Evolutionary conservation across 2,113 vertebrate genomes (phyloP).

Genomic region (Pteropus alecto): DNA sequence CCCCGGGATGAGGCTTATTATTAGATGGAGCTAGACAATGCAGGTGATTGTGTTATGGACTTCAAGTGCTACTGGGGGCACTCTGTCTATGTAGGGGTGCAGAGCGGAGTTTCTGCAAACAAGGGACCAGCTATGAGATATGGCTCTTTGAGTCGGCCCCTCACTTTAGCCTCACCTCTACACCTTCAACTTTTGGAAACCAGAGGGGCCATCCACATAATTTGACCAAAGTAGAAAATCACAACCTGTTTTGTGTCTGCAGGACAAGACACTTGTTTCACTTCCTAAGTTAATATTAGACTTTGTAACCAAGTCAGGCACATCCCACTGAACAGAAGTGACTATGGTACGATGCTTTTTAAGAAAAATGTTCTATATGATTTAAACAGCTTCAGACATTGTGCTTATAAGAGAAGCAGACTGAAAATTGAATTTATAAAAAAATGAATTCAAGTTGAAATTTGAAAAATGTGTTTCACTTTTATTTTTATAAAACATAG

Average conservation of each 20-base stretch:
- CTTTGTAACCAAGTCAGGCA: neutral
- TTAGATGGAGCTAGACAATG: neutral
- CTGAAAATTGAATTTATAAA: neutral
- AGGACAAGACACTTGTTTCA: neutral
- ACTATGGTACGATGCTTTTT: neutral
- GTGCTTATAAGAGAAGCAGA: neutral
- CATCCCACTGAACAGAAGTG: neutral
- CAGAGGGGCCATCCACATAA: neutral
- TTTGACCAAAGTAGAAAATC: neutral
- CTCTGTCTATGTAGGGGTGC: rapidly evolving
- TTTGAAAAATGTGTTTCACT: slow-evolving; percentile 15
- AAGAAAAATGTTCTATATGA: neutral
- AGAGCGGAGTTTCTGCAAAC: neutral
- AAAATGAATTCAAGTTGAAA: slow-evolving; percentile 21
- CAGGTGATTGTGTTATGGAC: neutral
- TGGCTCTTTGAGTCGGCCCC: neutral
- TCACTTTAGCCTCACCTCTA: neutral
- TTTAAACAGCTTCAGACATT: neutral
- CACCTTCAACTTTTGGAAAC: neutral
- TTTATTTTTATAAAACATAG: neutral
- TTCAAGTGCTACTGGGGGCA: neutral
- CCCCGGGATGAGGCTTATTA: neutral
- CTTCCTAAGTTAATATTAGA: neutral
- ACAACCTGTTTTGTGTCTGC: neutral
- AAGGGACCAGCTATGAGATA: neutral